phyloP scores from a whole-genome alignment of 1,140 invertebrate species.

The Ylistrum balloti region DNA sequence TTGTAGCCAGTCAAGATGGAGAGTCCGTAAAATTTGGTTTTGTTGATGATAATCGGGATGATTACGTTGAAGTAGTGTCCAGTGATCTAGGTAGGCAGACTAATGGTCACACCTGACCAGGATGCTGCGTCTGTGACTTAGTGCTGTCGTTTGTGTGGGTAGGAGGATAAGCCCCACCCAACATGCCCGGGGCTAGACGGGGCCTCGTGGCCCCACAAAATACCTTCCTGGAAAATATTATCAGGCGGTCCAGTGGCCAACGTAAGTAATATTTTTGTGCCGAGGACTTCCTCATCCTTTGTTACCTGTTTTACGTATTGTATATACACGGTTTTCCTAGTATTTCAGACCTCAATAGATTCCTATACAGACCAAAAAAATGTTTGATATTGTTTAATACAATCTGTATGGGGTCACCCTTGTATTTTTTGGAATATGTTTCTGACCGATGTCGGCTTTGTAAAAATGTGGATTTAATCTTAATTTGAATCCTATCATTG shows the following conservation, averaged over 20 bases:
- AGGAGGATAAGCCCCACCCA: not conserved
- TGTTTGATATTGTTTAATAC: too few species aligned
- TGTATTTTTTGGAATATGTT: too few species aligned
- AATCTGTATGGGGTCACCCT: too few species aligned
- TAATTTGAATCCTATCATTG: too few species aligned
- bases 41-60: constrained; percentile 21
- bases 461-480: too few species aligned
- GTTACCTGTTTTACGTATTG: not conserved
- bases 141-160: not conserved
- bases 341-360: not conserved
- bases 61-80: constrained; percentile 25
- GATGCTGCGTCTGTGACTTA: not conserved
- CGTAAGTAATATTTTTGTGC: constrained; percentile 89
- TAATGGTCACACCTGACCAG: not conserved
- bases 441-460: too few species aligned
- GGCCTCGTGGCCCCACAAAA: constrained; percentile 99
- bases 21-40: not conserved
- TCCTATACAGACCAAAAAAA: not conserved
- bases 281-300: not conserved
- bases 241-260: constrained; percentile 97
- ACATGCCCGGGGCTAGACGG: constrained; percentile 78
- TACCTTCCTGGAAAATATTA: constrained; percentile 99
- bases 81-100: not conserved
- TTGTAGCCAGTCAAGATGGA: constrained; percentile 43
- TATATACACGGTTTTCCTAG: not conserved